These are phyloP conservation scores for Merops nubicus DNA, from an alignment of 2,113 vertebrate species.

Conservation along the genomic window DNA sequence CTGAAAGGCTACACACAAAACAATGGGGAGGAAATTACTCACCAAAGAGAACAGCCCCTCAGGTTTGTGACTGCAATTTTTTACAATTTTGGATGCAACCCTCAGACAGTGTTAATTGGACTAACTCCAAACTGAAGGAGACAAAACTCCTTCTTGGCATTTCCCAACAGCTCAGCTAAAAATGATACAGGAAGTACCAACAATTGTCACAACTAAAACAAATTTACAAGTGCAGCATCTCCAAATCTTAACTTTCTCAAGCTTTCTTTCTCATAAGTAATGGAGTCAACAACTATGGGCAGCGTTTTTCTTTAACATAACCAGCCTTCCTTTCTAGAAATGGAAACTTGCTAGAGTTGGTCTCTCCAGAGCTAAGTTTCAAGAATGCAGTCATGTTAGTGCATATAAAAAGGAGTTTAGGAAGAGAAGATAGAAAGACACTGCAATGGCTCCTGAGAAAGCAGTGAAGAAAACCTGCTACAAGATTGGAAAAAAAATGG, in stretches of 20 bases:
- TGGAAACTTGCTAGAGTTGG: not conserved
- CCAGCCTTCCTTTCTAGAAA: not conserved
- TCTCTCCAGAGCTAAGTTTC: not conserved
- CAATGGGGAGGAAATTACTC: rapidly evolving
- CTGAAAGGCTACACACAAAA: not conserved
- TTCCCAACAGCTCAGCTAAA: not conserved
- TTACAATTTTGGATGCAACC: not conserved
- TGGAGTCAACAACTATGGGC: rapidly evolving
- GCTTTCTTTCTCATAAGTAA: not conserved
- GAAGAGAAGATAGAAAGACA: not conserved
- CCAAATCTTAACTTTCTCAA: not conserved
- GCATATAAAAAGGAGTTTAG: not conserved
- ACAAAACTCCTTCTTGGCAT: not conserved
- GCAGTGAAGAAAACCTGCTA: not conserved
- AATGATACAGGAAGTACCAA: not conserved
- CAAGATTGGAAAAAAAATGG: not conserved
- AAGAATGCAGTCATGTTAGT: not conserved
- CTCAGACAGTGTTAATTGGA: not conserved
- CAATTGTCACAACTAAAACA: not conserved
- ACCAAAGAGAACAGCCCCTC: rapidly evolving
- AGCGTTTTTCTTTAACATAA: not conserved
- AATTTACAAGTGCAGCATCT: not conserved
- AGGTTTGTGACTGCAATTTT: not conserved
- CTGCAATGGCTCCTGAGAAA: not conserved
- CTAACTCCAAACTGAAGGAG: not conserved